phyloP scores from a whole-genome alignment of 2,113 vertebrate species.

The Delphinus delphis region DNA sequence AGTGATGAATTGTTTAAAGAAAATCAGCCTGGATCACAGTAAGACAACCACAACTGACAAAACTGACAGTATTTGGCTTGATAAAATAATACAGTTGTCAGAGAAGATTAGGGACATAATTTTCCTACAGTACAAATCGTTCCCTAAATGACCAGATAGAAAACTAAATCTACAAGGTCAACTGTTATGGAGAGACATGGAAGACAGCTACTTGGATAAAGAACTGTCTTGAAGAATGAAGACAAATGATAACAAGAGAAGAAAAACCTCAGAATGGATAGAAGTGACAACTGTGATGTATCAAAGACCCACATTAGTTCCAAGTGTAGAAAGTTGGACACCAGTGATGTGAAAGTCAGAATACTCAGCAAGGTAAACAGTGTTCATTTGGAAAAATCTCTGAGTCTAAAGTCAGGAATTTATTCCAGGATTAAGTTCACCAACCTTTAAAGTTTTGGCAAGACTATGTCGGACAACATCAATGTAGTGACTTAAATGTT shows the following conservation, averaged over 20 bases:
- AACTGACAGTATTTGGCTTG: neutral
- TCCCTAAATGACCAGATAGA: conserved; percentile 55
- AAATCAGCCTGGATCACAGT: conserved; percentile 43
- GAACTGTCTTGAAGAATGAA: conserved; percentile 73
- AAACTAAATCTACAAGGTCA: conserved; percentile 72
- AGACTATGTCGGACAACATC: neutral
- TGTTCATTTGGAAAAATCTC: neutral
- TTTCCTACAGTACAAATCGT: conserved; percentile 45
- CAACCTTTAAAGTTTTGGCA: neutral
- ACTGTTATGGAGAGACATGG: neutral
- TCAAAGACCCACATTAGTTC: conserved; percentile 16
- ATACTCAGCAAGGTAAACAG: neutral
- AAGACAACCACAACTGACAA: conserved; percentile 61
- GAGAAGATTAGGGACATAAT: conserved; percentile 69
- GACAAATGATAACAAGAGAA: conserved; percentile 62
- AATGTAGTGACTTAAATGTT: neutral
- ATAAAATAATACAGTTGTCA: conserved; percentile 71
- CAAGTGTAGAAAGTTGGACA: conserved; percentile 29
- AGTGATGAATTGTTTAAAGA: conserved; percentile 58
- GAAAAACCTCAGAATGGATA: conserved; percentile 35
- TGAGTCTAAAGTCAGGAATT: neutral
- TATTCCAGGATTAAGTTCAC: neutral
- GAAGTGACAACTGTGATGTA: conserved; percentile 43
- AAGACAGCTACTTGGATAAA: conserved; percentile 62
- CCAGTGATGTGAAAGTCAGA: neutral